Evolutionary conservation across 2,113 vertebrate species (phyloP).

Genomic region (Salvelinus sp.): DNA sequence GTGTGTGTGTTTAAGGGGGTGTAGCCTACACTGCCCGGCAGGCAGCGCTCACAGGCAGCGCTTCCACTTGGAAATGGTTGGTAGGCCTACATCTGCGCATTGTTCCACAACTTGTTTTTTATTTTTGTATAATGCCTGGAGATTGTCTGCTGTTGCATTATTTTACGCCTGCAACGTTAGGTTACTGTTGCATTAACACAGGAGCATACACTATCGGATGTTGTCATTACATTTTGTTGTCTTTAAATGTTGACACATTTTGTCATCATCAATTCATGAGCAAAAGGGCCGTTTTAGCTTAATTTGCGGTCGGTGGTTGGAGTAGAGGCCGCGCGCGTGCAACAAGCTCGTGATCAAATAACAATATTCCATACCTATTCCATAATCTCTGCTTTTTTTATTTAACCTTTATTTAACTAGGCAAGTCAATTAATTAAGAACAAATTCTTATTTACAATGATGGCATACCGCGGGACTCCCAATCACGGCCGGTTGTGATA

Average conservation of each 20-base stretch:
- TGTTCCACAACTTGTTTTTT: conserved; percentile 15
- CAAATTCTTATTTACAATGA: no score
- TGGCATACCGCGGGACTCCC: no score
- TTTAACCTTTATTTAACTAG: no score
- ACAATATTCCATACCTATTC: background rate
- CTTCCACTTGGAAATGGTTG: background rate
- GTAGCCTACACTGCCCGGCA: background rate
- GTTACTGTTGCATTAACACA: no score
- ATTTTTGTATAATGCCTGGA: conserved; percentile 2
- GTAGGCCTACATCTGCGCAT: conserved; percentile 18
- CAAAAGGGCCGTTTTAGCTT: no score
- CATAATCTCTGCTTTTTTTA: background rate
- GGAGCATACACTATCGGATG: background rate
- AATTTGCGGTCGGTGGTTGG: no score
- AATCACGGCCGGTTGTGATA: no score
- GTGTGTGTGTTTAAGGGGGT: background rate
- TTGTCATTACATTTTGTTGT: no score
- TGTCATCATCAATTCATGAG: no score
- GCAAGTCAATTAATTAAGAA: no score
- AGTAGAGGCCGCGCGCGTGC: conserved; percentile 14
- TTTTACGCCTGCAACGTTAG: no score
- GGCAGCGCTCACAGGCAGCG: background rate
- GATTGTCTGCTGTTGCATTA: background rate
- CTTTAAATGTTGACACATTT: no score
- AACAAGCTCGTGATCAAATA: conserved; percentile 18